Evolutionary conservation across 2,888 invertebrate species (phyloP).

Genomic region (Nudaria mundana): DNA sequence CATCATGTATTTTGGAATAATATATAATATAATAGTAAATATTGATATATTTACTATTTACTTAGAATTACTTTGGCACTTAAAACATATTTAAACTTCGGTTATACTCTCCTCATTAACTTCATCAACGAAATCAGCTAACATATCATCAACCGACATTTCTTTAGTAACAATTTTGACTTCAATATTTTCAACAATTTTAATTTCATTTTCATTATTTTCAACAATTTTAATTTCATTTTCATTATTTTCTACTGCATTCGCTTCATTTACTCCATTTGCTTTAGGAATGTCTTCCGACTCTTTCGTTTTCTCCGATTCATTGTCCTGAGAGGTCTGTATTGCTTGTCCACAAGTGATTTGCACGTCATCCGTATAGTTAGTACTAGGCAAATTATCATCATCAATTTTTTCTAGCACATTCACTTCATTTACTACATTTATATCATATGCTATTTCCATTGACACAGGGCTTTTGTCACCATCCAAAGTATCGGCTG

Average conservation of each 20-base stretch:
- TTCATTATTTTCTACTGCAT: slow-evolving; percentile 28
- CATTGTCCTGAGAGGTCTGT: slow-evolving; percentile 48
- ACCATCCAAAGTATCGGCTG: slow-evolving; percentile 43
- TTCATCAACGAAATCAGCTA: slow-evolving; percentile 75
- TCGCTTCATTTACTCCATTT: slow-evolving; percentile 41
- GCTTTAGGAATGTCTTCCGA: slow-evolving; percentile 33
- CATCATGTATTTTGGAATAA: slow-evolving; percentile 2
- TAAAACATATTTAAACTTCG: slow-evolving; percentile 31
- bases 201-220: slow-evolving; percentile 30
- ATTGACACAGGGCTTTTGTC: slow-evolving; percentile 48
- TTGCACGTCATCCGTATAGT: slow-evolving; percentile 67
- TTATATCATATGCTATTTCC: slow-evolving; percentile 60
- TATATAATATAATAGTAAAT: neutral
- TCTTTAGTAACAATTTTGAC: slow-evolving; percentile 28
- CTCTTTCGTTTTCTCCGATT: slow-evolving; percentile 17
- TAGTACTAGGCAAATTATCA: slow-evolving; percentile 62
- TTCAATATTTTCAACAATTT: slow-evolving; percentile 23
- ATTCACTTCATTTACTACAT: slow-evolving; percentile 40
- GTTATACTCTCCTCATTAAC: slow-evolving; percentile 48
- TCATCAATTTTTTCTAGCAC: slow-evolving; percentile 57
- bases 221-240: slow-evolving; percentile 15
- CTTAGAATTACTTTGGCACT: slow-evolving; percentile 20
- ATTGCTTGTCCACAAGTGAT: slow-evolving; percentile 66
- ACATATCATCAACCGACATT: slow-evolving; percentile 64
- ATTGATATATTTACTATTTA: neutral